Evolutionary conservation across 2,797 vertebrate genomes (phyloP), one percentile per base, ranked within the genome.

Genomic region (Tiaroga cobitis): DNA sequence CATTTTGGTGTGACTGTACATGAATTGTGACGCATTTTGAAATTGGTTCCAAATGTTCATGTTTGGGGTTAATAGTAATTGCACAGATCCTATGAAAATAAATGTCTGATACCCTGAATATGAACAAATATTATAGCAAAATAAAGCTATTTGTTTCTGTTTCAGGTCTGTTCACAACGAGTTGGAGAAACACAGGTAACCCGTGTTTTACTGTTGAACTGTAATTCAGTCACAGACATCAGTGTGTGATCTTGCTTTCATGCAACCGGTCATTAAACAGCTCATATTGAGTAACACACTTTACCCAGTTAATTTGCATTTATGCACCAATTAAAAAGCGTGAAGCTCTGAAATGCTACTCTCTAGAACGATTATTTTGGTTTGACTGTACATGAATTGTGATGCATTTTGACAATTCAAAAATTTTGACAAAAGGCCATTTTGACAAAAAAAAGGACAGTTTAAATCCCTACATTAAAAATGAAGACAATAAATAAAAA

Each of bases 91-190:
- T 5, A 54, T 24, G 6, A 11, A 13, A 8, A 76, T 37, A 37
- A 76, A 59, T 1, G 7, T 8, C 5, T 77, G 11, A 29, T 4
- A 49, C 37, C 5, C 34, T 59, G n/a, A 5, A 39, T 61, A 26
- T 26, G 34, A 75, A 21, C 18, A 76, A 26, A 8, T 56, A 18
- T 49, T 56, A 18, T 49, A 4, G 32, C 26, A 3, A 46, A 43
- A 41, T 32, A 56, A 75, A 59, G 18, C 3, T 37, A 0, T 82
- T 8, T 29, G 16, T n/a, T 16, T 51, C 0, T 86, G 18, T 92
- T 56, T 88, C 94, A 99, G 97, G 94, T 97, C 97, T 34, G 95
- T 96, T 87, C 98, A 99, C 92, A 99, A 98, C n/a, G 97, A 97
- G 90, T 91, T 99, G 94, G 97, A 99, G 87, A 99, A 99, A 88